Evolutionary conservation across 2,797 vertebrate genomes (phyloP).

Genomic region (Lepidocolaptes lacrymiger): DNA sequence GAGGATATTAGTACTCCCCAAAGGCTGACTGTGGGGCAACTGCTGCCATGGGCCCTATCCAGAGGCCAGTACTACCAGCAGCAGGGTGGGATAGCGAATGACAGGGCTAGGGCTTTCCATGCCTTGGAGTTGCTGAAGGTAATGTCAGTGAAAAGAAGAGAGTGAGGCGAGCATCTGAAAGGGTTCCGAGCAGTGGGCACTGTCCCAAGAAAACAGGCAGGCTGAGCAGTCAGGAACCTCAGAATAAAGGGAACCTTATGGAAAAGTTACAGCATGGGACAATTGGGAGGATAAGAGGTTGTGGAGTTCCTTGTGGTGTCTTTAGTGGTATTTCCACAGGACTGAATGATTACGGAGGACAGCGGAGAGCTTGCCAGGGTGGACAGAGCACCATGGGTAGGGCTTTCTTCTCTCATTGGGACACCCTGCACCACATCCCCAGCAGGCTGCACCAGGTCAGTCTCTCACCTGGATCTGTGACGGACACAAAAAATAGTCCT

Average conservation of each 20-base stretch:
- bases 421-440: neutral
- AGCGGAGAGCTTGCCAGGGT: neutral
- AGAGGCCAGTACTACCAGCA: fast-evolving
- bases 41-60: neutral
- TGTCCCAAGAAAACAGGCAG: neutral
- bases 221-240: neutral
- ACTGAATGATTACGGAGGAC: neutral
- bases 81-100: neutral
- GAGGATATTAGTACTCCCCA: neutral
- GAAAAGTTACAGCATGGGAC: neutral
- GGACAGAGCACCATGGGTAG: neutral
- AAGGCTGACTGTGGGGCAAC: neutral
- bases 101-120: neutral
- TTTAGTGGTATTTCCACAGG: neutral
- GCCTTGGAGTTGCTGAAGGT: neutral
- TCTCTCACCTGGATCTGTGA: fast-evolving
- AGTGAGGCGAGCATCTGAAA: neutral
- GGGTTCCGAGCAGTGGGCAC: neutral
- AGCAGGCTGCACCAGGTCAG: neutral
- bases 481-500: neutral
- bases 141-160: neutral
- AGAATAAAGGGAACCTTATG: neutral
- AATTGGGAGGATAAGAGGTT: neutral
- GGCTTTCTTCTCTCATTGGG: neutral
- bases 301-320: neutral